Conservation (phyloP, 2,888 invertebrate species). For the Drosophila kambysellisi region DNA sequence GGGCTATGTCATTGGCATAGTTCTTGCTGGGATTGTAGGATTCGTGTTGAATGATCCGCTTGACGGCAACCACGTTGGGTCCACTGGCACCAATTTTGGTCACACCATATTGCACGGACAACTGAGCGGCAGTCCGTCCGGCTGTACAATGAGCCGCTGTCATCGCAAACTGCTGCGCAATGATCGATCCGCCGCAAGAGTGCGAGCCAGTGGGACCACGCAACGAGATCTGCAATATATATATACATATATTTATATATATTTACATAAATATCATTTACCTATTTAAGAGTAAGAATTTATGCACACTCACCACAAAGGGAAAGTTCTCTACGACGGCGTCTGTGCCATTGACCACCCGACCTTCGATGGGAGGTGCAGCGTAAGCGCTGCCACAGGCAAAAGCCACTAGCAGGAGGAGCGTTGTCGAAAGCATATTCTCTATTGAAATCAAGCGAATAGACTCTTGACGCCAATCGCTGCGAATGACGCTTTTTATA, state of each 20-base stretch:
- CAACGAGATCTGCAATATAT: slow-evolving; percentile 64
- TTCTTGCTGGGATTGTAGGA: slow-evolving; percentile 63
- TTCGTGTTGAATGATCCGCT: slow-evolving; percentile 81
- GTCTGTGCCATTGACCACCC: slow-evolving; percentile 83
- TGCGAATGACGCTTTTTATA: slow-evolving; percentile 33
- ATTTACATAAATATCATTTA: too few relatives aligned
- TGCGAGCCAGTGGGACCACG: slow-evolving; percentile 71
- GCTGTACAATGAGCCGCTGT: slow-evolving; percentile 82
- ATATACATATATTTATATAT: neutral
- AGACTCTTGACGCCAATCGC: neutral
- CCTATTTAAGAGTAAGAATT: too few relatives aligned
- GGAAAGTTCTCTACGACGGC: slow-evolving; percentile 75
- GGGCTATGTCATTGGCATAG: slow-evolving; percentile 84
- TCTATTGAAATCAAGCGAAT: neutral
- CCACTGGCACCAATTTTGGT: slow-evolving; percentile 58
- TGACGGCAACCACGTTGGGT: slow-evolving; percentile 70
- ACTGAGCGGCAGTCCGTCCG: slow-evolving; percentile 21
- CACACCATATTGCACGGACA: slow-evolving; percentile 76
- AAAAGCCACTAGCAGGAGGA: slow-evolving; percentile 43
- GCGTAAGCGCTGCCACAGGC: slow-evolving; percentile 36
- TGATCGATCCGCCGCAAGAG: slow-evolving; percentile 76
- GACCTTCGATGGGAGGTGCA: slow-evolving; percentile 58
- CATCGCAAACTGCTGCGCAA: slow-evolving; percentile 69
- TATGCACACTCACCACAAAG: slow-evolving; percentile 65
- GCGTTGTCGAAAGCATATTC: slow-evolving; percentile 29